These are phyloP conservation scores for Sceloporus undulatus DNA, from an alignment of 2,113 vertebrate genomes.

Conservation along the genomic window DNA sequence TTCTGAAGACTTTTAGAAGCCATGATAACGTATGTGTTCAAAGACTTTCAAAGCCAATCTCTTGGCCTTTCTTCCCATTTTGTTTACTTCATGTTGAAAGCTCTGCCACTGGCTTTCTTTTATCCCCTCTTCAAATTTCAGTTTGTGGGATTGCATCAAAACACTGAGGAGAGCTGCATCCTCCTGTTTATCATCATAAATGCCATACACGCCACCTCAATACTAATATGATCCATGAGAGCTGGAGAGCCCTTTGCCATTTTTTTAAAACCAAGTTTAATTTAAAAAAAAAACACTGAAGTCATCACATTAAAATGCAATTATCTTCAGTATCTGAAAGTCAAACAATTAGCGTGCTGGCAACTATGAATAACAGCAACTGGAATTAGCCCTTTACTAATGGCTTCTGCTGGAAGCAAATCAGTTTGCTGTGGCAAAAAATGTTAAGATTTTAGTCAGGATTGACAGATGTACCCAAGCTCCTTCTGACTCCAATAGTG, in stretches of 20 bases:
- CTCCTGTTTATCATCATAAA: conserved; percentile 55
- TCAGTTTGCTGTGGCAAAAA: background rate
- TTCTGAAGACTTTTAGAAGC: conserved; percentile 35
- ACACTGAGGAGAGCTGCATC: conserved; percentile 10
- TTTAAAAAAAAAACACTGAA: conserved; percentile 44
- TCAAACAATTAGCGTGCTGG: conserved; percentile 52
- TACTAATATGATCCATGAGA: conserved; percentile 43
- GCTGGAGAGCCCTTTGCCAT: conserved; percentile 37
- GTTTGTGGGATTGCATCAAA: conserved; percentile 54
- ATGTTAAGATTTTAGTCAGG: background rate
- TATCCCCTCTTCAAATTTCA: conserved; percentile 54
- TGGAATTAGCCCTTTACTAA: conserved; percentile 32
- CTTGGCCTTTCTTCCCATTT: conserved; percentile 52
- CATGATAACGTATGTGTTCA: conserved; percentile 45
- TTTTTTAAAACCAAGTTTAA: too few species aligned
- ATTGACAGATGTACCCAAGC: conserved; percentile 10
- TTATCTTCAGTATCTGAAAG: conserved; percentile 44
- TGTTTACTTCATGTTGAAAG: conserved; percentile 62
- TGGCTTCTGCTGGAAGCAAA: conserved; percentile 48
- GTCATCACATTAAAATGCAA: conserved; percentile 47
- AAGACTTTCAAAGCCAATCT: conserved; percentile 57
- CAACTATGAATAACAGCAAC: conserved; percentile 36
- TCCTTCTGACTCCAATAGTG: conserved; percentile 3
- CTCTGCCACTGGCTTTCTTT: conserved; percentile 36
- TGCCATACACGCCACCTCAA: conserved; percentile 43